phyloP scores from a whole-genome alignment of 2,888 invertebrate genomes.

The Chaetoderma sp. region DNA sequence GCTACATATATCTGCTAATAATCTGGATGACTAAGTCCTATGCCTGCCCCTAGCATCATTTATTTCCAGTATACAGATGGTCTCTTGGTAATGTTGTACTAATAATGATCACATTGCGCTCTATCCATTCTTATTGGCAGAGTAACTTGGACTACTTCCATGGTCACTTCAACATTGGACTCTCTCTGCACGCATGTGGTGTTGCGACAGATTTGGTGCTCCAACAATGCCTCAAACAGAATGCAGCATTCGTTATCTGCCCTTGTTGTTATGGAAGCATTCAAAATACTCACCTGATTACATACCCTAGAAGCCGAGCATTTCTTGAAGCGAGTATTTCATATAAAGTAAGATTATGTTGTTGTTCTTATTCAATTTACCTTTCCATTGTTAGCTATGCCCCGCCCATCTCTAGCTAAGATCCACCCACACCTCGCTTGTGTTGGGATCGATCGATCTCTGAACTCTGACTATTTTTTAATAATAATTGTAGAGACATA shows the following conservation, averaged over 20 bases:
- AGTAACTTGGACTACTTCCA: conserved; percentile 92
- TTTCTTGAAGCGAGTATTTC: conserved; percentile 48
- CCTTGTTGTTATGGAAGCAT: conserved; percentile 96
- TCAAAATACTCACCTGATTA: conserved; percentile 82
- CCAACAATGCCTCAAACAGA: conserved; percentile 81
- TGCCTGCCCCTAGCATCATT: no score
- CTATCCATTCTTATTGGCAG: no score
- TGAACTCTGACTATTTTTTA: no score
- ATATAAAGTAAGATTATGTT: conserved; percentile 54
- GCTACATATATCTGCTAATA: no score
- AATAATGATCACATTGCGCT: no score
- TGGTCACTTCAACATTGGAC: conserved; percentile 83
- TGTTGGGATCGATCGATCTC: no score
- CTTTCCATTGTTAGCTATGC: background rate
- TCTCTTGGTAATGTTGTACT: no score
- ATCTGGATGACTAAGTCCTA: no score
- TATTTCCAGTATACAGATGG: no score
- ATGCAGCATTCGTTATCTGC: conserved; percentile 87
- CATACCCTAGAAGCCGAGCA: conserved; percentile 82
- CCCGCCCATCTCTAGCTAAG: no score
- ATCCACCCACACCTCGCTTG: no score
- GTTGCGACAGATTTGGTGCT: conserved; percentile 93
- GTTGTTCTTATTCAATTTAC: background rate
- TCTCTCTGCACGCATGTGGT: conserved; percentile 93
- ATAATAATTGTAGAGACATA: no score